Evolutionary conservation across 53 echinoderm and acorn worm species (phyloP).

Genomic region (Crossaster papposus): DNA sequence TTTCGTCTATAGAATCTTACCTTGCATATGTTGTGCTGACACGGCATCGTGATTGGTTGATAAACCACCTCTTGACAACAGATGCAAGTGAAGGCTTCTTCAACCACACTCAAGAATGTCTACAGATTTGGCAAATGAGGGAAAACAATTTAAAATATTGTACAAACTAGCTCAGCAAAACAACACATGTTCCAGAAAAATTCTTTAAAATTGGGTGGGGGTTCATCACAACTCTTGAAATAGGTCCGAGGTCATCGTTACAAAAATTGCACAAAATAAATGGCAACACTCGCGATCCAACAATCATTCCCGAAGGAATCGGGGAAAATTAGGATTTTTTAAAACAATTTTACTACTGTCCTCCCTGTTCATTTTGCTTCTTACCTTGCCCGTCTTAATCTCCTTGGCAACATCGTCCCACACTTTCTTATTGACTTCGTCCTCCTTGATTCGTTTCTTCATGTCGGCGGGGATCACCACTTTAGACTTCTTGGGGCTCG

Average conservation of each 20-base stretch:
- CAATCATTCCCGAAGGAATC: too few species aligned
- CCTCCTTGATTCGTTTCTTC: conserved; percentile 76
- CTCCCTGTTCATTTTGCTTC: not conserved
- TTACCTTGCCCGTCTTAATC: conserved; percentile 84
- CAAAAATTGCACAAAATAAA: too few species aligned
- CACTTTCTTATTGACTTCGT: conserved; percentile 79
- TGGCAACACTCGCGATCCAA: too few species aligned
- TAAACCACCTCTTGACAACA: conserved; percentile 98
- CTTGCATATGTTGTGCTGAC: conserved; percentile 97
- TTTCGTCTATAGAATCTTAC: conserved; percentile 65
- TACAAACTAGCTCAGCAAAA: too few species aligned
- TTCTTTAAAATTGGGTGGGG: too few species aligned
- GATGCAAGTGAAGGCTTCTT: conserved; percentile 93
- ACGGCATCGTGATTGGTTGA: conserved; percentile 93
- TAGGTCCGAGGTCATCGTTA: too few species aligned
- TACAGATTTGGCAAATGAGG: conserved; percentile 4
- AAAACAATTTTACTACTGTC: too few species aligned
- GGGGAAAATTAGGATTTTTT: too few species aligned
- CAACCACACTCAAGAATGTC: conserved; percentile 86
- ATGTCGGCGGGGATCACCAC: conserved; percentile 76
- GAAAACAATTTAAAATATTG: too few species aligned
- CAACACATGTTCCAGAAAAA: too few species aligned
- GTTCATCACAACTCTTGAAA: too few species aligned
- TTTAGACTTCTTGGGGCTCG: conserved; percentile 81
- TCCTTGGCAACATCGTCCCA: conserved; percentile 87